These are phyloP conservation scores for Hedychridium roseum DNA, from an alignment of 2,888 invertebrate genomes.

Conservation along the genomic window DNA sequence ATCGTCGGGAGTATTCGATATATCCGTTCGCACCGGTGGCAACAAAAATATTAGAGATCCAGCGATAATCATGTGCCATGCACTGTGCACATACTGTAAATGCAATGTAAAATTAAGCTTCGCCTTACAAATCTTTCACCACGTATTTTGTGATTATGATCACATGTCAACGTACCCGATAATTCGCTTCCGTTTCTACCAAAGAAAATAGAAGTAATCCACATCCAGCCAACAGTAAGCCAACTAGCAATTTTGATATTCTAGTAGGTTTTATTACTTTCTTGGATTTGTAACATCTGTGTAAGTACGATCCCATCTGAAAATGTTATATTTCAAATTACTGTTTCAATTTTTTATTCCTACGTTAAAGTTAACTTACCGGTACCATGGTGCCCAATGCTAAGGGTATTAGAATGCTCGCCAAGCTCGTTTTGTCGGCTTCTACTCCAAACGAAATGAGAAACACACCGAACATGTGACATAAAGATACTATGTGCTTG, in stretches of 20 bases:
- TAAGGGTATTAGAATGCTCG: conserved; percentile 65
- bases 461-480: conserved; percentile 67
- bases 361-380: conserved; percentile 39
- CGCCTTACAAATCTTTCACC: no score
- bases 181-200: conserved; percentile 70
- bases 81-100: conserved; percentile 68
- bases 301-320: conserved; percentile 44
- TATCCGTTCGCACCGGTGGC: conserved; percentile 53
- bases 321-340: conserved; percentile 12
- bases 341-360: conserved; percentile 3
- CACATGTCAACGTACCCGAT: conserved; percentile 54
- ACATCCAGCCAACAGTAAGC: conserved; percentile 64
- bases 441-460: conserved; percentile 67
- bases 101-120: no score
- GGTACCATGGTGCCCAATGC: conserved; percentile 55
- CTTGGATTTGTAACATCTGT: conserved; percentile 42
- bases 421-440: conserved; percentile 65
- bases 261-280: conserved; percentile 42
- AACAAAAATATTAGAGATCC: conserved; percentile 68
- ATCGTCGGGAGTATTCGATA: conserved; percentile 27
- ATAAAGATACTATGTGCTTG: conserved; percentile 58
- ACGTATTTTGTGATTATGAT: no score
- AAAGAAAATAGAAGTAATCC: conserved; percentile 68
- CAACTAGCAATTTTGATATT: conserved; percentile 58
- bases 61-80: conserved; percentile 70